A percentile compares a stretch with the other conserved stretches of the same genome.
These are phyloP conservation scores for Forbesichthys papilliferus DNA, from an alignment of 2,113 vertebrate species.

Conservation along the genomic window DNA sequence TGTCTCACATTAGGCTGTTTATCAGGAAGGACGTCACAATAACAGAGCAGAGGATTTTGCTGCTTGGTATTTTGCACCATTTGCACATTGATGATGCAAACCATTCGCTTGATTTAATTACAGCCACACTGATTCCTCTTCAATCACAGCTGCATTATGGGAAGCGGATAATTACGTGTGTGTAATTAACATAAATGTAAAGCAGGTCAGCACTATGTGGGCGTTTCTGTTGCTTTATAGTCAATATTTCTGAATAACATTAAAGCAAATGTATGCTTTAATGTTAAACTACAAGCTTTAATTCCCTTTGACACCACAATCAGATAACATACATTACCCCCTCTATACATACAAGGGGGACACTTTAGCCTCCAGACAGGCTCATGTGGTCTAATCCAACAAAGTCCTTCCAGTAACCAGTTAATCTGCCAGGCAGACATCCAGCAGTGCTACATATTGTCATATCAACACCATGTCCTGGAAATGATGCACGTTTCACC, in stretches of 20 bases:
- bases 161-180: no score
- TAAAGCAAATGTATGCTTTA: background rate
- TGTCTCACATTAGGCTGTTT: no score
- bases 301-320: slow-evolving; percentile 11
- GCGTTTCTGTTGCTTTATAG: background rate
- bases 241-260: no score
- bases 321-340: slow-evolving; percentile 13
- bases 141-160: no score
- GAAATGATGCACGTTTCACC: background rate
- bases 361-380: slow-evolving; percentile 56
- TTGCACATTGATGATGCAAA: no score
- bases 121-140: no score
- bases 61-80: no score
- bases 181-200: no score
- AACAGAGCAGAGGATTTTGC: no score
- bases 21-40: no score
- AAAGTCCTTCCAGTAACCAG: slow-evolving; percentile 50
- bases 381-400: slow-evolving; percentile 63
- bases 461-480: slow-evolving; percentile 7
- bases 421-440: slow-evolving; percentile 63
- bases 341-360: slow-evolving; percentile 23
- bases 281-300: background rate
- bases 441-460: slow-evolving; percentile 17
- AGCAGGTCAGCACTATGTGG: no score
- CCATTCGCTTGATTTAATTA: no score